A percentile compares a stretch with the other conserved stretches of the same genome.
phyloP scores from a whole-genome alignment of 2,888 invertebrate species.

The Athetis lepigone region DNA sequence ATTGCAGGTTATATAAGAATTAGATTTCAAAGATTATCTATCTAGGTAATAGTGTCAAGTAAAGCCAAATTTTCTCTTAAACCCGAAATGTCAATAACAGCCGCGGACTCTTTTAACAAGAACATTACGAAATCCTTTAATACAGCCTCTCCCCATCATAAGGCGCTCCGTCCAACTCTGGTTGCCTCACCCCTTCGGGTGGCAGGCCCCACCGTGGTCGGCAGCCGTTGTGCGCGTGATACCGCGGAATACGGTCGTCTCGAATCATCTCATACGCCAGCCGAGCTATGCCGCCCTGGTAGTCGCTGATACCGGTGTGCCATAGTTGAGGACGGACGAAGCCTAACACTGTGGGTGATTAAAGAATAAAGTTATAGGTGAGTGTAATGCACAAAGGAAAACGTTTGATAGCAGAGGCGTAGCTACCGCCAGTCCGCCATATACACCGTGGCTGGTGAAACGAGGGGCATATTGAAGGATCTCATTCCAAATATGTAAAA shows the following conservation, averaged over 20 bases:
- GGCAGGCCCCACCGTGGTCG: constrained; percentile 82
- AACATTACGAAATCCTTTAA: constrained; percentile 51
- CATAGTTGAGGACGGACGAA: constrained; percentile 79
- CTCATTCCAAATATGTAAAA: too few relatives aligned
- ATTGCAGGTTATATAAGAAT: too few relatives aligned
- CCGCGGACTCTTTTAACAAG: background rate
- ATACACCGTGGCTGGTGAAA: too few relatives aligned
- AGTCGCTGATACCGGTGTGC: constrained; percentile 82
- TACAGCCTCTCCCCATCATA: constrained; percentile 82
- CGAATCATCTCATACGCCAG: constrained; percentile 84
- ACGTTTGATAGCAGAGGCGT: too few relatives aligned
- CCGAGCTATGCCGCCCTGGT: constrained; percentile 81
- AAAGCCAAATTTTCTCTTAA: too few relatives aligned
- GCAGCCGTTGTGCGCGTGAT: constrained; percentile 80
- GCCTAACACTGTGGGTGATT: constrained; percentile 73
- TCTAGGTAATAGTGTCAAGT: too few relatives aligned
- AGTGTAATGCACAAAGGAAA: too few relatives aligned
- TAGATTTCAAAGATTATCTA: too few relatives aligned
- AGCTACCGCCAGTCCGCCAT: too few relatives aligned
- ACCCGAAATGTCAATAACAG: too few relatives aligned
- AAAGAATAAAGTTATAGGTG: constrained; percentile 1
- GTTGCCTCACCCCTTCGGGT: constrained; percentile 81
- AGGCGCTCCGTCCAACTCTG: constrained; percentile 81
- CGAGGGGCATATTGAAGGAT: too few relatives aligned
- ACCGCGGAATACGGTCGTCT: constrained; percentile 80